Evolutionary conservation across 1,140 invertebrate genomes (phyloP).

Genomic region (Acromyrmex charruanus): DNA sequence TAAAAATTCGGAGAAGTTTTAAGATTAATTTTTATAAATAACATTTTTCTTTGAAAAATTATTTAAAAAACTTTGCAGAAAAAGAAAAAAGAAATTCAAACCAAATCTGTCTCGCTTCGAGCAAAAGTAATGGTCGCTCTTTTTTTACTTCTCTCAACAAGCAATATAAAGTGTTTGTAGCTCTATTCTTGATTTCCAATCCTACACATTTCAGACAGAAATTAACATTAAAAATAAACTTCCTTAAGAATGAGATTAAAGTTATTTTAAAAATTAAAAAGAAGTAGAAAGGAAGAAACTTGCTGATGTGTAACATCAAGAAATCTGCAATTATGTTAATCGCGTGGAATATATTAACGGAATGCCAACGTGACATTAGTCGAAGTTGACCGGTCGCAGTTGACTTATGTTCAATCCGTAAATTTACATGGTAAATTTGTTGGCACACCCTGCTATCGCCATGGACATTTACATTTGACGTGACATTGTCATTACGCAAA

Average conservation of each 20-base stretch:
- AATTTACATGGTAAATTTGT: slow-evolving; percentile 55
- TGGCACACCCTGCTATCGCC: slow-evolving; percentile 11
- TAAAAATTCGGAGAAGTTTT: background rate
- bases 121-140: background rate
- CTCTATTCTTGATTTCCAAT: background rate
- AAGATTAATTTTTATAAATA: background rate
- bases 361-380: background rate
- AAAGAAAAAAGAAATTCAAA: background rate
- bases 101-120: background rate
- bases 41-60: background rate
- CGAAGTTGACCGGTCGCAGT: background rate
- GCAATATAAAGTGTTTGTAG: background rate
- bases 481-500: background rate
- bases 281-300: background rate
- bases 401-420: slow-evolving; percentile 22
- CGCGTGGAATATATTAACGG: slow-evolving; percentile 34
- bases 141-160: background rate
- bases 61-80: background rate
- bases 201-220: background rate
- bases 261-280: slow-evolving; percentile 1
- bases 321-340: slow-evolving; percentile 47
- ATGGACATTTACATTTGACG: slow-evolving; percentile 7
- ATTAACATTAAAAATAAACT: background rate
- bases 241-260: background rate
- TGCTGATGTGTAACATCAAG: background rate